A percentile compares a stretch with the other conserved stretches of the same genome.
Evolutionary conservation across 2,888 invertebrate species (phyloP).

Genomic region (Zonitis immaculata): DNA sequence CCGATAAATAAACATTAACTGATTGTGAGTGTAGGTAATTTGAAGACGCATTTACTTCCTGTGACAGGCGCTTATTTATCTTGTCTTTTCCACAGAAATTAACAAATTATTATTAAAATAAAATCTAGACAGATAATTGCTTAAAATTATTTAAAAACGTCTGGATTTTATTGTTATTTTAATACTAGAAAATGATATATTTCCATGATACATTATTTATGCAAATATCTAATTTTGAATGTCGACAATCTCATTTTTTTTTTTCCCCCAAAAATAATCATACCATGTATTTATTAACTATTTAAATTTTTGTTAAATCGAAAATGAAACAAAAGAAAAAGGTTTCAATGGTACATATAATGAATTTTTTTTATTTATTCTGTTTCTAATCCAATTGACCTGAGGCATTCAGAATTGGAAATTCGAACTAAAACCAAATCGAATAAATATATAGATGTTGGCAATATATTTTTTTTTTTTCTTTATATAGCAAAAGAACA

Average conservation of each 20-base stretch:
- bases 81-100: neutral
- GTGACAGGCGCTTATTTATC: neutral
- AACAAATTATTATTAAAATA: slow-evolving; percentile 13
- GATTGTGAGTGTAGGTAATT: neutral
- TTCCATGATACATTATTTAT: slow-evolving; percentile 15
- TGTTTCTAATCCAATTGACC: slow-evolving; percentile 5
- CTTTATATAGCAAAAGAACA: slow-evolving; percentile 10
- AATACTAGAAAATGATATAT: slow-evolving; percentile 17
- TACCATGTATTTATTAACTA: too few relatives aligned
- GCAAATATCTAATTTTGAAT: slow-evolving; percentile 14
- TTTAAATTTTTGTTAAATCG: too few relatives aligned
- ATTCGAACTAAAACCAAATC: slow-evolving; percentile 9
- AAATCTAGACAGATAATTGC: slow-evolving; percentile 12
- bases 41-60: neutral
- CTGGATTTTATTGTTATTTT: slow-evolving; percentile 3
- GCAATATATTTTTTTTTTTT: slow-evolving; percentile 13
- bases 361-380: neutral
- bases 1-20: neutral
- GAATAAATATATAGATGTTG: slow-evolving; percentile 17
- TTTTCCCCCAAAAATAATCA: too few relatives aligned
- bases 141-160: slow-evolving; percentile 10
- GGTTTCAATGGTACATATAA: too few relatives aligned
- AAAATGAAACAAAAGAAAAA: too few relatives aligned
- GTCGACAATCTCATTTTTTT: slow-evolving; percentile 16
- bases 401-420: slow-evolving; percentile 7